These are phyloP conservation scores for Garra rufa DNA, from an alignment of 2,113 vertebrate genomes.

Conservation along the genomic window DNA sequence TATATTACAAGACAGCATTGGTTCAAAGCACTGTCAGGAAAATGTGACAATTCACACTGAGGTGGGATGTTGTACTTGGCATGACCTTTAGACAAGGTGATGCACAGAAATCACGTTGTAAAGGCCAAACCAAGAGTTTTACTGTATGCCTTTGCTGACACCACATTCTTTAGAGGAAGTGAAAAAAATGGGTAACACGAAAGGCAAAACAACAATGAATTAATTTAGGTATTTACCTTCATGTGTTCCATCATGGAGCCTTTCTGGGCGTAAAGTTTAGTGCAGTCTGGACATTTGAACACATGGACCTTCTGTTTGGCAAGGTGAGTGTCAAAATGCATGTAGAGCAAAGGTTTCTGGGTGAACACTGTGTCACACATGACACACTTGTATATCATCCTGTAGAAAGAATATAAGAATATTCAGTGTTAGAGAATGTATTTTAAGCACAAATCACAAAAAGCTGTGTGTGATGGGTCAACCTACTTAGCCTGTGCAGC, in stretches of 20 bases:
- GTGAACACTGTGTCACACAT: conserved; percentile 99
- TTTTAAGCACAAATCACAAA: not conserved
- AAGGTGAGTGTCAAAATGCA: conserved; percentile 93
- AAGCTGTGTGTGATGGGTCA: not conserved
- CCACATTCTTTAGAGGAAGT: conserved; percentile 61
- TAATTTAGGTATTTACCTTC: conserved; percentile 75
- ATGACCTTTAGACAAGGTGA: conserved; percentile 67
- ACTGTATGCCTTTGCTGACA: conserved; percentile 67
- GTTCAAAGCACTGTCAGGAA: not conserved
- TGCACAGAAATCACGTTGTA: conserved; percentile 53
- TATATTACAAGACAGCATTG: not conserved
- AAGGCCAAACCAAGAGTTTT: conserved; percentile 67
- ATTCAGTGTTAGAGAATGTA: not conserved
- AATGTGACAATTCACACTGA: not conserved
- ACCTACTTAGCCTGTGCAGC: conserved; percentile 86
- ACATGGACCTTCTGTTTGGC: conserved; percentile 92
- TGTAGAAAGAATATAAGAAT: conserved; percentile 56
- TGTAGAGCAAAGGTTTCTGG: conserved; percentile 88
- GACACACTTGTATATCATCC: conserved; percentile 95
- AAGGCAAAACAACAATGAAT: conserved; percentile 61
- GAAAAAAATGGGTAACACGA: conserved; percentile 70
- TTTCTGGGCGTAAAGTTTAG: conserved; percentile 93
- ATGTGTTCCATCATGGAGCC: conserved; percentile 93
- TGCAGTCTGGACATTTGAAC: conserved; percentile 93
- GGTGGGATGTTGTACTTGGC: conserved; percentile 62